Base-by-base conservation (phyloP, 2,113 vertebrate genomes). In the Puma concolor region DNA sequence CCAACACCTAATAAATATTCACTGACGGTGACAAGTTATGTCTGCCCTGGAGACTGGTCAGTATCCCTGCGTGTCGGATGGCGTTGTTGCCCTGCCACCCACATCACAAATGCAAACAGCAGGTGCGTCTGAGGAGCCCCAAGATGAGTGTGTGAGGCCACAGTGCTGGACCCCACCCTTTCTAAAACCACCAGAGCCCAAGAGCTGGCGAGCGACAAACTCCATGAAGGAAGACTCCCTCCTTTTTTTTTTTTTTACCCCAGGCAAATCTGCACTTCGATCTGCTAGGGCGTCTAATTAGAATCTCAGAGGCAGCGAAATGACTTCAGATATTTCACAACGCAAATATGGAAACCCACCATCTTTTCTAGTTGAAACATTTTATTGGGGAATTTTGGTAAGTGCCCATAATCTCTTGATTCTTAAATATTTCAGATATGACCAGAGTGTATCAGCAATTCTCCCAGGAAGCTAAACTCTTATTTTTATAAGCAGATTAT, bases 201-300 rank as follows among this genome's bases (percentile, higher is more conserved):
- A 19, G 7, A 1, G 10, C 38, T 2, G 29, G 64, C 11, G 2
- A 5, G 31, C 0, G 0, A 10, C 0, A 8, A 19, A 15, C 72
- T 29, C 2, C 74, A 0, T 19, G 44, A 4, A 79, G 36, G 74
- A 79, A 12, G 41, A 33, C 15, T 2, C 1, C 19, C 84, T 33
- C 2, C 44, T 44, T 44, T 44, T 44, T 44, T 8, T 29, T 44
- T 44, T 8, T 29, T 10, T 17, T 11, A 11, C 4, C 0, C 9
- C n/a, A 5, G 41, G 27, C 38, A 25, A 7, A 13, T 0, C 0
- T 0, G 57, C 60, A 10, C 13, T 17, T 13, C n/a, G 0, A 0
- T 12, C 76, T 4, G 8, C 29, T 0, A 4, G 9, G 50, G 31
- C 3, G 1, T 44, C 27, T 48, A 31, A 27, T 36, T 17, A 36